phyloP scores from a whole-genome alignment of 2,113 vertebrate species.

The Nannospalax galili region DNA sequence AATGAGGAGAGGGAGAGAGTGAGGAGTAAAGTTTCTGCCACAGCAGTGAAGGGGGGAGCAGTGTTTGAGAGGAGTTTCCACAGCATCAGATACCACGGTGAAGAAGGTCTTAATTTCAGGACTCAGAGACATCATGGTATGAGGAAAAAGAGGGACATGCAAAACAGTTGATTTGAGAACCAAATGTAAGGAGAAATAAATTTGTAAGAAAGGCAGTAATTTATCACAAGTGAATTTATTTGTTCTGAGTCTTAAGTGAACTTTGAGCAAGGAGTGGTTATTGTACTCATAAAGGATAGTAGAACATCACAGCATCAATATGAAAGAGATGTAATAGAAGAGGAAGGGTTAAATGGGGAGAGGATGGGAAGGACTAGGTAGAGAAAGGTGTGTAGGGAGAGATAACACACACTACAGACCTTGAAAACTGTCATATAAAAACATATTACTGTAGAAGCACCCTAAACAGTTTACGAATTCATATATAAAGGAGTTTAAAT shows the following conservation, averaged over 20 bases:
- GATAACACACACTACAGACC: not conserved
- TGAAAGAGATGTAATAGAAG: too few species aligned
- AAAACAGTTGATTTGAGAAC: not conserved
- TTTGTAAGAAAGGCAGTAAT: not conserved
- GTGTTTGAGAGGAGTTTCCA: rapidly evolving
- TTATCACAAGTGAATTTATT: not conserved
- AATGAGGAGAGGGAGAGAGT: too few species aligned
- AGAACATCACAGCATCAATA: too few species aligned
- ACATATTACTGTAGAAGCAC: not conserved
- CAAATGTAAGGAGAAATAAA: not conserved
- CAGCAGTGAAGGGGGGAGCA: not conserved
- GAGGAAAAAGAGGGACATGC: not conserved
- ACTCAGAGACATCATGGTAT: not conserved
- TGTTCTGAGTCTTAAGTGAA: not conserved
- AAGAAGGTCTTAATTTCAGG: not conserved
- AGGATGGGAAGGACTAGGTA: not conserved
- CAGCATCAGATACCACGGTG: not conserved
- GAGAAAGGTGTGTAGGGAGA: not conserved
- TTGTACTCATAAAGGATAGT: not conserved
- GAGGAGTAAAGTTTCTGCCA: not conserved
- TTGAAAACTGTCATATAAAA: not conserved
- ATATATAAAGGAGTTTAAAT: not conserved
- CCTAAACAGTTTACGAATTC: not conserved
- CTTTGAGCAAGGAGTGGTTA: not conserved
- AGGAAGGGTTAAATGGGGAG: not conserved